Evolutionary conservation across 30 jellyfish, hydroid and myxozoan species (phyloP).

Genomic region (Catostylus mosaicus): DNA sequence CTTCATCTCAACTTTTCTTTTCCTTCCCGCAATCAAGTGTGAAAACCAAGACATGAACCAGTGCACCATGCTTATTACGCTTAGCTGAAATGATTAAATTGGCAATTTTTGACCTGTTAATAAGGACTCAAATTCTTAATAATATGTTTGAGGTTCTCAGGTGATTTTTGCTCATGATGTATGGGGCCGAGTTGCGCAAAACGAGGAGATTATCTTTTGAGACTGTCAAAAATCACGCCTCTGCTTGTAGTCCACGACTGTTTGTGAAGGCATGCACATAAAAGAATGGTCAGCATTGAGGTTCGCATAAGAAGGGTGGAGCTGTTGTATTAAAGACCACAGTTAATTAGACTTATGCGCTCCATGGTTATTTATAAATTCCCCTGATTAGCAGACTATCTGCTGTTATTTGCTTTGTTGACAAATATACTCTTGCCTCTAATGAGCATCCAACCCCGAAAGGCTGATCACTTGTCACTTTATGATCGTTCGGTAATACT

Average conservation of each 20-base stretch:
- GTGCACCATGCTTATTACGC: constrained; percentile 2
- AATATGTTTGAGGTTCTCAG: constrained; percentile 43
- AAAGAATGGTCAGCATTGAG: constrained; percentile 13
- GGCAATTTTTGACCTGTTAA: constrained; percentile 28
- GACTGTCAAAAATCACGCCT: constrained; percentile 25
- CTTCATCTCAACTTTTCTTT: constrained; percentile 21
- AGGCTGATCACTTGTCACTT: neutral
- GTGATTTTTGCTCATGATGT: neutral
- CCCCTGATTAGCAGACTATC: constrained; percentile 30
- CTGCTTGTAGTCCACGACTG: neutral
- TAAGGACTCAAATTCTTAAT: constrained; percentile 21
- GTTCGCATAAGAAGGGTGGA: constrained; percentile 44
- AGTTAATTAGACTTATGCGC: neutral
- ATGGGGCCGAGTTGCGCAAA: neutral
- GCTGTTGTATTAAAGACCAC: constrained; percentile 28
- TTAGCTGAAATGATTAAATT: neutral
- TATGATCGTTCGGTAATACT: neutral
- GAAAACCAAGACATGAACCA: constrained; percentile 24
- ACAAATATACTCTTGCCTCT: constrained; percentile 11
- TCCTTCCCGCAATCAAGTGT: constrained; percentile 21
- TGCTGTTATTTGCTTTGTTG: constrained; percentile 18
- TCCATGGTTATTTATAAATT: constrained; percentile 5
- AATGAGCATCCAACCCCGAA: constrained; percentile 21
- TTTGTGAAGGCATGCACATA: too few relatives aligned
- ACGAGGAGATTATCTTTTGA: constrained; percentile 1